Evolutionary conservation across 2,797 vertebrate species (phyloP).

Genomic region (Lemur catta): DNA sequence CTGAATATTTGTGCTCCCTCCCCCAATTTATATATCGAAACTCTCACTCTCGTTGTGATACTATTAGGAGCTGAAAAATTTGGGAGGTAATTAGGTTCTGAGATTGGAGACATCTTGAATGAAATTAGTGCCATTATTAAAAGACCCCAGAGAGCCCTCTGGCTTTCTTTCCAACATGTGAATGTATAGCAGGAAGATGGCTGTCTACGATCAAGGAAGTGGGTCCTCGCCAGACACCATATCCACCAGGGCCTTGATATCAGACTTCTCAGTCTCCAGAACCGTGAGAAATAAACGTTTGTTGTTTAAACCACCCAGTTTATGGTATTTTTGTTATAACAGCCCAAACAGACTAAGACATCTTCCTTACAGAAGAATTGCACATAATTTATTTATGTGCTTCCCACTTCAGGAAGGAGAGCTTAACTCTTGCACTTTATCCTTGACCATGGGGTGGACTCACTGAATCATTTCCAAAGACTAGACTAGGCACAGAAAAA

Average conservation of each 20-base stretch:
- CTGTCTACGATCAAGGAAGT: background rate
- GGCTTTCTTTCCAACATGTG: background rate
- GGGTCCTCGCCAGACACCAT: background rate
- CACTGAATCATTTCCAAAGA: background rate
- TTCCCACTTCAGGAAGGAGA: background rate
- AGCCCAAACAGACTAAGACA: background rate
- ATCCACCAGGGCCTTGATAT: background rate
- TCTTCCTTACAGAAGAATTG: background rate
- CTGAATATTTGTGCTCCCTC: background rate
- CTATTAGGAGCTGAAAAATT: background rate
- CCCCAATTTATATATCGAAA: background rate
- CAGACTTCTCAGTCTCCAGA: background rate
- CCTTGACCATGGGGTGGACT: background rate
- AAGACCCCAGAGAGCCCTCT: background rate
- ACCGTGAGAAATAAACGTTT: background rate
- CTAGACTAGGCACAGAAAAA: background rate
- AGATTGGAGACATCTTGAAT: background rate
- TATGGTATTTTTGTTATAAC: background rate
- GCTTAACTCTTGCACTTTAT: background rate
- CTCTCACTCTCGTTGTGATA: background rate
- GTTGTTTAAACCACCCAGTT: background rate
- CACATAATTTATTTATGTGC: background rate
- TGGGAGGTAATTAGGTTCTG: background rate
- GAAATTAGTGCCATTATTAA: background rate
- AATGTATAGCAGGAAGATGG: background rate